A percentile compares a stretch with the other conserved stretches of the same genome.
Evolutionary conservation across 2,888 invertebrate species (phyloP).

Genomic region (Atethmia centrago): DNA sequence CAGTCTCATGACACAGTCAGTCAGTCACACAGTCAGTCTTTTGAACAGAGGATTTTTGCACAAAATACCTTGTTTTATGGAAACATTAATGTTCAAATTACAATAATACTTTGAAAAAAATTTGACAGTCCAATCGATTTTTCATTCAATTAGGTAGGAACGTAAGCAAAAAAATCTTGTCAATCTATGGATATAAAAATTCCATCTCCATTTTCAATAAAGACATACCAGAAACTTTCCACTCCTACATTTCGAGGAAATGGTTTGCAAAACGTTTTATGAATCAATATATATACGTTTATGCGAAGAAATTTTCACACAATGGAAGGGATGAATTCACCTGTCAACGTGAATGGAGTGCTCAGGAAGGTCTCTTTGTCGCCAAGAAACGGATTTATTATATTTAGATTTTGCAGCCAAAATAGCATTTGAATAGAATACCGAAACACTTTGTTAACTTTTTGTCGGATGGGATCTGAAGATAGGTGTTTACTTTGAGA

Average conservation of each 20-base stretch:
- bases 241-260: constrained; percentile 13
- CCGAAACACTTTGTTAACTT: constrained; percentile 37
- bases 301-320: constrained; percentile 62
- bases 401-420: constrained; percentile 63
- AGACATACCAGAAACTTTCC: neutral
- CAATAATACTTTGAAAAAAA: neutral
- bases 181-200: neutral
- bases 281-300: constrained; percentile 43
- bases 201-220: neutral
- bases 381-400: constrained; percentile 70
- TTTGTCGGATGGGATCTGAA: constrained; percentile 19
- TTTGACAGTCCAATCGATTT: neutral
- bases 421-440: constrained; percentile 53
- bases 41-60: neutral
- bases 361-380: constrained; percentile 68
- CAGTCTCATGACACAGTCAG: too few species aligned
- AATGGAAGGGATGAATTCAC: constrained; percentile 68
- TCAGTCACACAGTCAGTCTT: too few species aligned
- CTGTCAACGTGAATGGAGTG: constrained; percentile 69
- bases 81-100: neutral
- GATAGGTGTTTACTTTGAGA: constrained; percentile 17
- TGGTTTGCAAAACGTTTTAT: constrained; percentile 39
- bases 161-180: neutral
- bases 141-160: neutral
- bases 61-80: neutral